phyloP scores from a whole-genome alignment of 2,888 invertebrate genomes.

The Chamaedrilus cognettii region DNA sequence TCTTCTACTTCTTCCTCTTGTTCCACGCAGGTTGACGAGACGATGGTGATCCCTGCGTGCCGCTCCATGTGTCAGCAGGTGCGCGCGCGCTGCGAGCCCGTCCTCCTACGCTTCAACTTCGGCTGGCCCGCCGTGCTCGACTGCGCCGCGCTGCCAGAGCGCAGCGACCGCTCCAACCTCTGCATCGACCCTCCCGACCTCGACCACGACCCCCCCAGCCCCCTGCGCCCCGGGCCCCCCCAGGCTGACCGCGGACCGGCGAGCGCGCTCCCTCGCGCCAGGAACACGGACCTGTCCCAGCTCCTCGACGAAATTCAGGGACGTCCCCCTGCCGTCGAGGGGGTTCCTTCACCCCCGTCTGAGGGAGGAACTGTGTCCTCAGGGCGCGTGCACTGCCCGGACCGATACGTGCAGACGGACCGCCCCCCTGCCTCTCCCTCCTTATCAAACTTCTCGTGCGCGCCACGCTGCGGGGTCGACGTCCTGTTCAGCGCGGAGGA shows the following conservation, averaged over 20 bases:
- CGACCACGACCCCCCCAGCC: constrained; percentile 7
- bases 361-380: too few species aligned
- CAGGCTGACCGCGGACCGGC: background rate
- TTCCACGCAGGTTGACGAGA: constrained; percentile 80
- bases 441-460: constrained; percentile 46
- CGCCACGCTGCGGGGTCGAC: constrained; percentile 67
- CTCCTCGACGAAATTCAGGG: too few species aligned
- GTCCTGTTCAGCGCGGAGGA: constrained; percentile 71
- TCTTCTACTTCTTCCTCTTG: too few species aligned
- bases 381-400: too few species aligned
- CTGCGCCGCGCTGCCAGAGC: constrained; percentile 78
- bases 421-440: background rate
- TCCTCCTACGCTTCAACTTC: constrained; percentile 68
- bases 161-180: constrained; percentile 62
- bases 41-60: constrained; percentile 76
- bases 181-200: constrained; percentile 67
- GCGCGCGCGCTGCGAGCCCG: constrained; percentile 61
- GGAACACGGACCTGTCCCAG: too few species aligned
- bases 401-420: background rate
- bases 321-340: too few species aligned
- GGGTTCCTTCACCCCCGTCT: too few species aligned
- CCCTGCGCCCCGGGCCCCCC: constrained; percentile 3
- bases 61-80: constrained; percentile 78
- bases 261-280: too few species aligned
- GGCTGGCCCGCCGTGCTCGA: constrained; percentile 75